A percentile compares a stretch with the other conserved stretches of the same genome.
Evolutionary conservation across 2,888 invertebrate species (phyloP).

Genomic region (Leucophora obtusa): DNA sequence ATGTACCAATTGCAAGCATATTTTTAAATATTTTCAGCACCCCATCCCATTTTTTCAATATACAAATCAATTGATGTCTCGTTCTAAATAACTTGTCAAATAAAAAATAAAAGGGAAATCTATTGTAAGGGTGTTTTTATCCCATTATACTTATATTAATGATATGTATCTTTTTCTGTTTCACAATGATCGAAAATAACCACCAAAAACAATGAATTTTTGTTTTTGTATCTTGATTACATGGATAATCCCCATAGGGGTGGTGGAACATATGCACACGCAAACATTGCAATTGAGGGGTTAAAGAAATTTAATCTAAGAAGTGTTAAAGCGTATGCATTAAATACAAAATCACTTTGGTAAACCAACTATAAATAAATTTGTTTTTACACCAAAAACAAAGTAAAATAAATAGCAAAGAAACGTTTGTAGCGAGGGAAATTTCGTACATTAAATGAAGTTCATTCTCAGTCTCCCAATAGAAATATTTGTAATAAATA

Average conservation of each 20-base stretch:
- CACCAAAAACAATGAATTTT: background rate
- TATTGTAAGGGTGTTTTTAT: background rate
- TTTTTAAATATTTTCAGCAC: background rate
- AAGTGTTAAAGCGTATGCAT: constrained; percentile 18
- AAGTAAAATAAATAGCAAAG: background rate
- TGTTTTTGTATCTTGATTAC: background rate
- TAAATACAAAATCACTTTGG: constrained; percentile 39
- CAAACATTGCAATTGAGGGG: constrained; percentile 9
- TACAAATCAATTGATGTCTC: background rate
- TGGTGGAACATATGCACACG: background rate
- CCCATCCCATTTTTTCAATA: background rate
- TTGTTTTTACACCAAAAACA: constrained; percentile 3
- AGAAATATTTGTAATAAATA: constrained; percentile 13
- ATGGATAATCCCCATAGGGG: background rate
- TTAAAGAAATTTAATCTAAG: constrained; percentile 6
- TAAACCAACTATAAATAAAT: constrained; percentile 49
- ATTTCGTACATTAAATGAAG: no score
- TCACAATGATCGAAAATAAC: background rate
- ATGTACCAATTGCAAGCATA: background rate
- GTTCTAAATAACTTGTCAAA: constrained; percentile 1
- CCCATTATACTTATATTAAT: background rate
- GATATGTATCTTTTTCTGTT: constrained; percentile 1
- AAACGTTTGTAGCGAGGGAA: background rate
- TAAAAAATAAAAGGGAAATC: background rate
- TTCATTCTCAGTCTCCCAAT: no score